These are phyloP conservation scores for Agrotis segetum DNA, from an alignment of 2,888 invertebrate genomes.

Conservation along the genomic window DNA sequence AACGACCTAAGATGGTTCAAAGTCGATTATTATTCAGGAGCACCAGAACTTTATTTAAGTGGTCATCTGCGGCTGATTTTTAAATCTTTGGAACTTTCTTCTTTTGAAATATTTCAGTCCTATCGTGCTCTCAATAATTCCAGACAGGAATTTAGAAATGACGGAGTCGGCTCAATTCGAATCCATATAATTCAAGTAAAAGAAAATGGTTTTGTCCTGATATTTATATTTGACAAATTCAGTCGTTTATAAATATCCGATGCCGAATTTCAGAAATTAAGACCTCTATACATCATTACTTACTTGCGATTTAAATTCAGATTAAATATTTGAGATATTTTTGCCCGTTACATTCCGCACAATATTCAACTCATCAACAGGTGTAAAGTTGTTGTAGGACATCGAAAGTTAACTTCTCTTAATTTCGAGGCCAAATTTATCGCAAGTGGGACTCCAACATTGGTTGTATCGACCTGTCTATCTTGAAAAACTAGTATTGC, in stretches of 20 bases:
- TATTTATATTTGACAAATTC: not conserved
- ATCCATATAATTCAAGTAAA: not conserved
- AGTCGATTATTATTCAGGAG: constrained; percentile 56
- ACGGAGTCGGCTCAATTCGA: too few species aligned
- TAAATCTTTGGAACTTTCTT: not conserved
- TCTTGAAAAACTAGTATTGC: constrained; percentile 86
- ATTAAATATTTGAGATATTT: constrained; percentile 10
- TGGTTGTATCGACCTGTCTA: constrained; percentile 78
- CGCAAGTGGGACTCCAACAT: constrained; percentile 77
- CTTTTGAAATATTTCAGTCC: not conserved
- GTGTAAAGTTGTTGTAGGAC: constrained; percentile 66
- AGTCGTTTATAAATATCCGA: not conserved
- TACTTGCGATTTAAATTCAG: constrained; percentile 15
- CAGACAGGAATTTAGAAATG: not conserved
- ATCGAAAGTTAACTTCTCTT: constrained; percentile 78
- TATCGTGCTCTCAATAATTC: constrained; percentile 8
- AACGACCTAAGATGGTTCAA: constrained; percentile 65
- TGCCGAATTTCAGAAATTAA: not conserved
- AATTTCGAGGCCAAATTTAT: constrained; percentile 81
- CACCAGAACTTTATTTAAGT: constrained; percentile 34
- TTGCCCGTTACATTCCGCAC: constrained; percentile 26
- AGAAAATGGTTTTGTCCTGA: not conserved
- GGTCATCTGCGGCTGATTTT: constrained; percentile 2
- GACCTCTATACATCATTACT: not conserved
- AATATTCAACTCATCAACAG: constrained; percentile 49